Evolutionary conservation across 64 coral and sea anemone genomes (phyloP), one percentile per base, ranked within the genome.

Genomic region (Actinia tenebrosa): DNA sequence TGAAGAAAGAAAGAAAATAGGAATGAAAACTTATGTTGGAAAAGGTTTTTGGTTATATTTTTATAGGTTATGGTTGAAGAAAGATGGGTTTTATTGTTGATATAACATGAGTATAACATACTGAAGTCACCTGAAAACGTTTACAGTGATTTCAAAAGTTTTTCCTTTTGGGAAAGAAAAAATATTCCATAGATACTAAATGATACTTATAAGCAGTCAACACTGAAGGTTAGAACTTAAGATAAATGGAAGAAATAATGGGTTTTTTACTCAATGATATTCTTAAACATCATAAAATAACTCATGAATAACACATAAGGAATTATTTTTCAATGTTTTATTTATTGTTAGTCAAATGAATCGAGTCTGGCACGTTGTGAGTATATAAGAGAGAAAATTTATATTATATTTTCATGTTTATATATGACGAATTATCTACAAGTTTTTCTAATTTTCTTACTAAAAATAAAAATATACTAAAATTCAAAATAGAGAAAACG

Each of bases 321-420:
- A 66, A 66, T 58, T 75, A 14, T 27, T 75, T 75, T 75, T 37
- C 2, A 11, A 75, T 75, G 26, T 37, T 15, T 75, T 42, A 75
- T 75, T 75, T n/a, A 68, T 68, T 75, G 69, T 75, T 75, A 42
- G 69, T 27, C 23, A 42, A 75, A 75, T 75, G 69, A 75, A 75
- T 75, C 63, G 17, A 37, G 23, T 75, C n/a, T 75, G 42, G 69
- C 69, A 75, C 69, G 69, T 75, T 75, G 69, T 75, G 69, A 26
- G 69, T 75, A 75, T 23, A 66, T 20, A n/a, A 66, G 6, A 7
- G 1, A 75, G 69, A 75, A 75, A 75, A 75, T 27, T 27, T 18
- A 15, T 14, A 71, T 71, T 13, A n/a, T 50, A 50, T 50, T 50
- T 50, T 75, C 26, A 42, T 75, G 69, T 75, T 75, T 75, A 75